These are phyloP conservation scores for Nothocercus julius DNA, from an alignment of 2,113 vertebrate genomes.

Conservation along the genomic window DNA sequence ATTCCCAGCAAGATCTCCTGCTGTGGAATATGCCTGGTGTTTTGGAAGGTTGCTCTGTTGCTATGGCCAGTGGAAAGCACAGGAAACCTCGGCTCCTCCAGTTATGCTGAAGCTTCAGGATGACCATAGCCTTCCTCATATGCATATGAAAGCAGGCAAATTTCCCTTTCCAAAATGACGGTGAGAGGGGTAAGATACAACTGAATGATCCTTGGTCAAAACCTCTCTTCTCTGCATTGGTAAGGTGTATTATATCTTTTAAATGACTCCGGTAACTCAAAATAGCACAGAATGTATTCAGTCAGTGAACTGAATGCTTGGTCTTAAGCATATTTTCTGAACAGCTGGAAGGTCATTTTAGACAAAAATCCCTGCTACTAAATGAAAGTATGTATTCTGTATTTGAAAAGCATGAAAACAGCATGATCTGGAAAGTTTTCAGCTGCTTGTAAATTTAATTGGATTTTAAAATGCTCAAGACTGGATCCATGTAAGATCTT, in stretches of 20 bases:
- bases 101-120: rapidly evolving
- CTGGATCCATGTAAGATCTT: not conserved
- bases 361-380: not conserved
- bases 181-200: not conserved
- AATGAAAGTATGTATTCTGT: not conserved
- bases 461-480: not conserved
- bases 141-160: not conserved
- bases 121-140: not conserved
- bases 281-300: not conserved
- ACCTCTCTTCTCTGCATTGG: not conserved
- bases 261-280: not conserved
- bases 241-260: not conserved
- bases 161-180: not conserved
- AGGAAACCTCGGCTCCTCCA: not conserved
- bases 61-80: not conserved
- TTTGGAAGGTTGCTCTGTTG: not conserved
- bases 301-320: not conserved
- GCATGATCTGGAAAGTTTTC: not conserved
- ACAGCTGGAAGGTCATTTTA: not conserved
- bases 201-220: not conserved
- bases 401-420: not conserved
- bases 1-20: not conserved
- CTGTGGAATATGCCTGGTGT: not conserved
- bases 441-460: not conserved
- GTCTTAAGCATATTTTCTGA: not conserved